Conservation (phyloP, 2,888 invertebrate species). For the Yponomeuta evonymella region DNA sequence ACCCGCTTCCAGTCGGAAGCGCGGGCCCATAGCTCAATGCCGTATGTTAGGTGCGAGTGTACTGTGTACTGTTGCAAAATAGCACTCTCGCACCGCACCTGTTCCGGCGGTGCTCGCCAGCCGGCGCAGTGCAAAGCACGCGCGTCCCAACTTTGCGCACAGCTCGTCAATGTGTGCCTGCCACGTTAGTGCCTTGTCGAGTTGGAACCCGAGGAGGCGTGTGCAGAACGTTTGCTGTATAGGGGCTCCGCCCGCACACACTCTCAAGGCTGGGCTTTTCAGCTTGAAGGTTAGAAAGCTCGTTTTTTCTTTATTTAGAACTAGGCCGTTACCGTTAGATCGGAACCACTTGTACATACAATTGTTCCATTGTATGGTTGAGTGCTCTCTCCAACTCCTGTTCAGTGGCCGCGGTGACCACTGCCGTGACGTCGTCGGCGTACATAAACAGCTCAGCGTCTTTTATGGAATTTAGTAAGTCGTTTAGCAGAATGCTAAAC, state of each 20-base stretch:
- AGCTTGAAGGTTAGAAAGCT: slow-evolving; percentile 7
- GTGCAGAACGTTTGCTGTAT: slow-evolving; percentile 8
- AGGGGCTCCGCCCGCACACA: neutral
- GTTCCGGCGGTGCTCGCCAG: slow-evolving; percentile 1
- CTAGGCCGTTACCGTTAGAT: slow-evolving; percentile 17
- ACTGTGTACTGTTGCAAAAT: slow-evolving; percentile 19
- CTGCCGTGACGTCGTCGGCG: slow-evolving; percentile 18
- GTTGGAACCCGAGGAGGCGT: slow-evolving; percentile 15
- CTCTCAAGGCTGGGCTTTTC: neutral
- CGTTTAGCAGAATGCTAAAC: slow-evolving; percentile 17
- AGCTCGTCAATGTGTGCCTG: slow-evolving; percentile 12
- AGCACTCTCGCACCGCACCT: slow-evolving; percentile 12
- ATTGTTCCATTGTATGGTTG: too few species aligned
- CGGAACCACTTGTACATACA: too few species aligned
- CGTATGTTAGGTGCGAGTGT: slow-evolving; percentile 16
- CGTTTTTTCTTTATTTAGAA: too few species aligned
- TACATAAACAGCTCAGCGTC: slow-evolving; percentile 14
- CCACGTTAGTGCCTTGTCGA: slow-evolving; percentile 18
- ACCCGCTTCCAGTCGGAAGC: slow-evolving; percentile 18
- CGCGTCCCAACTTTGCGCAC: slow-evolving; percentile 11
- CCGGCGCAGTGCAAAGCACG: slow-evolving; percentile 18
- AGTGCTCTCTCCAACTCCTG: too few species aligned
- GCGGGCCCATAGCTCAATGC: slow-evolving; percentile 17
- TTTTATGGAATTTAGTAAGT: slow-evolving; percentile 9
- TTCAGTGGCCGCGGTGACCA: neutral